Percentiles rank a stretch among this genome's conserved stretches.
Evolutionary conservation across 2,797 vertebrate genomes (phyloP).

Genomic region (Rhinatrema bivittatum): DNA sequence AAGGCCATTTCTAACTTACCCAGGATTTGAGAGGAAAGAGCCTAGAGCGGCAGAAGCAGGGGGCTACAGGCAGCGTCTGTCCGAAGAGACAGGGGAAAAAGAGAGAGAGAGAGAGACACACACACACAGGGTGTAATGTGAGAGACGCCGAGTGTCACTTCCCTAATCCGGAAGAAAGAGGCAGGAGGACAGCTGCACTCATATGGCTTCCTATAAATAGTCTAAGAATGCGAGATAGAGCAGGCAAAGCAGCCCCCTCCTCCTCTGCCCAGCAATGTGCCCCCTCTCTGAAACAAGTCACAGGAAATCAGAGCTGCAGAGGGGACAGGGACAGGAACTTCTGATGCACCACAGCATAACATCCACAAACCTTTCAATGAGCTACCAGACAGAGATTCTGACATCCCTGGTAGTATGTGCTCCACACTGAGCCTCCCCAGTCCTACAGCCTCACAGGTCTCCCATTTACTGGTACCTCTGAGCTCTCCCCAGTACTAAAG

Average conservation of each 20-base stretch:
- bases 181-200: constrained; percentile 78
- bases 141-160: constrained; percentile 46
- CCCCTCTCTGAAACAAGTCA: background rate
- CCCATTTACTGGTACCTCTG: too few relatives aligned
- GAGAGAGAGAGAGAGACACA: constrained; percentile 20
- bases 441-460: too few relatives aligned
- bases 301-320: constrained; percentile 3
- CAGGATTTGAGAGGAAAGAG: constrained; percentile 1
- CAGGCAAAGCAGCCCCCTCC: too few relatives aligned
- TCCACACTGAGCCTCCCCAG: too few relatives aligned
- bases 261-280: background rate
- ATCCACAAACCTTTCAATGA: background rate
- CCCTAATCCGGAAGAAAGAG: constrained; percentile 49
- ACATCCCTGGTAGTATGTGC: too few relatives aligned
- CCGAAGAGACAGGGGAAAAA: constrained; percentile 9
- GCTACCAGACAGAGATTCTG: too few relatives aligned
- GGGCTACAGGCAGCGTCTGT: background rate
- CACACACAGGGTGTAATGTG: constrained; percentile 19
- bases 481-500: too few relatives aligned
- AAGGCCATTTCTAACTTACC: constrained; percentile 12
- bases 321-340: too few relatives aligned
- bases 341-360: too few relatives aligned
- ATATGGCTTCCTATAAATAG: constrained; percentile 84
- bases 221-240: constrained; percentile 52
- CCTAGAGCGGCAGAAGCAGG: background rate